A percentile compares a stretch with the other conserved stretches of the same genome.
These are phyloP conservation scores for Molorchus minor DNA, from an alignment of 2,888 invertebrate species.

Conservation along the genomic window DNA sequence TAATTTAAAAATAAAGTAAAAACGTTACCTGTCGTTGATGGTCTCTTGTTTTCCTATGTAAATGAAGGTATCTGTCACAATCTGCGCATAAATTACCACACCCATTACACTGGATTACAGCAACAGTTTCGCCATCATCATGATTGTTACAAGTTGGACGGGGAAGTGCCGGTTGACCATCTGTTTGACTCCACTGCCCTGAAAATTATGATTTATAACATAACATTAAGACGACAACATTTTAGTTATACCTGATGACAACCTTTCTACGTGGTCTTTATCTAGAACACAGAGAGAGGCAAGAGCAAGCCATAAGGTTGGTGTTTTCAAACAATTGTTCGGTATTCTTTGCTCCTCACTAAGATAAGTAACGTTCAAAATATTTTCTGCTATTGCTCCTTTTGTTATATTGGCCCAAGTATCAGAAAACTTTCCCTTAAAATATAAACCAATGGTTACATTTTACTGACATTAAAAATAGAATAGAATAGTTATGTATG, in stretches of 20 bases:
- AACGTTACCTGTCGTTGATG: constrained; percentile 80
- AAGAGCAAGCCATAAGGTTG: constrained; percentile 90
- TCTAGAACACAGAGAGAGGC: constrained; percentile 94
- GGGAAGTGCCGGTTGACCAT: constrained; percentile 67
- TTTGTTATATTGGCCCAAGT: constrained; percentile 90
- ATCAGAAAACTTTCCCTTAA: constrained; percentile 84
- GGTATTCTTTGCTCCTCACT: constrained; percentile 80
- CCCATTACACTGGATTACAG: constrained; percentile 89
- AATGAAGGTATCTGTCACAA: constrained; percentile 94
- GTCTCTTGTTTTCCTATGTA: constrained; percentile 84
- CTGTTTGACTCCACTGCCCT: constrained; percentile 79
- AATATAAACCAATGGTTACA: constrained; percentile 36
- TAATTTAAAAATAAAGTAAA: not conserved
- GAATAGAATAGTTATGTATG: too few species aligned
- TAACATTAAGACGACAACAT: not conserved
- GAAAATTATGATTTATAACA: constrained; percentile 57
- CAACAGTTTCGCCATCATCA: constrained; percentile 92
- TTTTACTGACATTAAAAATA: too few species aligned
- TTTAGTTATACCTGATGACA: constrained; percentile 67
- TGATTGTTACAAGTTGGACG: constrained; percentile 94
- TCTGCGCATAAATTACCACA: constrained; percentile 96
- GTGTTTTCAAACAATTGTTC: constrained; percentile 80
- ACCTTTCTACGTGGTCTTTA: constrained; percentile 85
- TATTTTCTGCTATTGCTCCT: constrained; percentile 86
- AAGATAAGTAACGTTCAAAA: constrained; percentile 82